These are phyloP conservation scores for Petrocephalus zakoni DNA, from an alignment of 2,113 vertebrate genomes.

Conservation along the genomic window DNA sequence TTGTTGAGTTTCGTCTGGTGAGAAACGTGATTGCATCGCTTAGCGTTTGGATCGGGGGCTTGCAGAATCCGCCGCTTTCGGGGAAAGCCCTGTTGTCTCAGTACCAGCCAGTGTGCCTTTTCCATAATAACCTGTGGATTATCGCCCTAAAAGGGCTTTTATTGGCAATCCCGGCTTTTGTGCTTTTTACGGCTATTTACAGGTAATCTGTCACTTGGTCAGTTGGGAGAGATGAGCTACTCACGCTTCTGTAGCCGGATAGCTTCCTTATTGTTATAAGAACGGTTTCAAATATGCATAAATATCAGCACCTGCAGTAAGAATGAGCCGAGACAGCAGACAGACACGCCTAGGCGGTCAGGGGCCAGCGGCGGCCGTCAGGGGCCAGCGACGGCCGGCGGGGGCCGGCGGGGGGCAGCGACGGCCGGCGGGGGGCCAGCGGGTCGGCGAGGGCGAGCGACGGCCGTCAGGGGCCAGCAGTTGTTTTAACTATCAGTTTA, in stretches of 20 bases:
- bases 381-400: not conserved
- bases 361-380: not conserved
- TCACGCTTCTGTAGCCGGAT: not conserved
- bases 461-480: not conserved
- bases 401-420: not conserved
- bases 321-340: not conserved
- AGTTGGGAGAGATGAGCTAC: not conserved
- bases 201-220: not conserved
- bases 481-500: not conserved
- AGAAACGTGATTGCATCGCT: not conserved
- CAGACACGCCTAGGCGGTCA: not conserved
- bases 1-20: not conserved
- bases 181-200: not conserved
- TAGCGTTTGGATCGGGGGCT: not conserved
- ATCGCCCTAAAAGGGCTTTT: not conserved
- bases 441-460: not conserved
- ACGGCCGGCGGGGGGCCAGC: not conserved
- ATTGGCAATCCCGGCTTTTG: not conserved
- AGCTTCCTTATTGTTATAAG: not conserved
- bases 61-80: not conserved
- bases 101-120: not conserved
- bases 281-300: not conserved
- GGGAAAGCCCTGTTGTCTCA: constrained; percentile 17
- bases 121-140: not conserved
- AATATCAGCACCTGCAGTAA: constrained; percentile 2